Conservation (phyloP, 2,113 vertebrate genomes). For the Indicator maculatus region DNA sequence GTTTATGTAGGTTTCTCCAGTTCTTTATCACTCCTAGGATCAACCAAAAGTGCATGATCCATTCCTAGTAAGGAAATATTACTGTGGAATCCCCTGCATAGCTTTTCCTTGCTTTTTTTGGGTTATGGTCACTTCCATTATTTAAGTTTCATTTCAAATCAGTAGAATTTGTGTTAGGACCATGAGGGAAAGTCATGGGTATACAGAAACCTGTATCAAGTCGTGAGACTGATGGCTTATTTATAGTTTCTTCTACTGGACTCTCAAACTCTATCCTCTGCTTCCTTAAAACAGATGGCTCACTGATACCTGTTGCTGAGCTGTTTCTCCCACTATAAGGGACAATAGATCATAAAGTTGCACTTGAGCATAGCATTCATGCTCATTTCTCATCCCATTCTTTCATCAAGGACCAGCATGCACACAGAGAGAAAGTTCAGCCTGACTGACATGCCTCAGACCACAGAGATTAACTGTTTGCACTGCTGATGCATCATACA, state of each 20-base stretch:
- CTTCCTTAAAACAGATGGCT: not conserved
- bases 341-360: not conserved
- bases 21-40: conserved; percentile 24
- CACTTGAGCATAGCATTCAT: accelerated
- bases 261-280: not conserved
- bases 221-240: not conserved
- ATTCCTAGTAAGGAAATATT: not conserved
- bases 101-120: no score
- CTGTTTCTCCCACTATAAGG: not conserved
- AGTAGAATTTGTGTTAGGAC: not conserved
- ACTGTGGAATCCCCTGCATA: conserved; percentile 1
- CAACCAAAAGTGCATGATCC: not conserved
- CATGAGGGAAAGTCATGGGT: conserved; percentile 6
- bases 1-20: conserved; percentile 35
- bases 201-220: not conserved
- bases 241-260: not conserved
- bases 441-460: accelerated
- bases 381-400: not conserved
- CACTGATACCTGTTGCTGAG: not conserved
- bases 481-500: not conserved
- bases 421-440: not conserved
- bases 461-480: not conserved
- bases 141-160: conserved; percentile 39
- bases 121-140: not conserved
- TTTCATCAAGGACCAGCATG: not conserved